Base-by-base conservation (phyloP, 2,888 invertebrate species). In the Epistrophe grossulariae region DNA sequence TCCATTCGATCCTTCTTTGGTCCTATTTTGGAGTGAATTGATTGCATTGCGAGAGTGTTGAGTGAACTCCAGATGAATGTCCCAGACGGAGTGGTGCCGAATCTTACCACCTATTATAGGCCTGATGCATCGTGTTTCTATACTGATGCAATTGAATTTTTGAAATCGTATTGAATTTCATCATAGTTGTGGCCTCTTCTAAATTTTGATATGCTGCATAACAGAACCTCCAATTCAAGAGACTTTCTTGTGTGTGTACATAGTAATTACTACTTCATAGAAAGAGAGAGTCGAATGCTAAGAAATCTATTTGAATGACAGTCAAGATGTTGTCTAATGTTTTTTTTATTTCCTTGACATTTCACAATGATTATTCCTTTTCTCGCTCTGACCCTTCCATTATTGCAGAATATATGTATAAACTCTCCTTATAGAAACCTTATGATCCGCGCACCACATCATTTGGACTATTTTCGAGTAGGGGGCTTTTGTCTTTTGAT, bases 301-400 rank as follows among this genome's bases (percentile, higher is more conserved):
- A 40, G 55, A 83, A 87, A 79, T 79, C 87, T 83, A 87, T 87
- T 87, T 87, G 76, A 87, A 87, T 87, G 83, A 87, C 87, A 76
- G 87, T 76, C 79, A 87, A 87, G 87, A 83, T 87, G 87, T 83
- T 87, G 87, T 87, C 87, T 71, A 83, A 76, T 68, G 62, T 83
- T 76, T 76, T 74, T 83, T 76, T 76, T 74, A 15, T 76, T 66
- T 66, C 62, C 70, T 62, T 70, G 62, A 40, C 45, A 66, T 87
- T 45, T 82, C 62, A 85, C 78, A 82, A 81, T 78, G 70, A 74
- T 35, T 24, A 31, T 68, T 79, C 35, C 79, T 74, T 68, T 35
- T 3, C 40, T 64, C 62, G 17, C 83, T 78, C 85, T 85, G 85
- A 85, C 85, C 85, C 85, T 82, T 85, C 82, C 78, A 77, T 31